Evolutionary conservation across 2,888 invertebrate genomes (phyloP).

Genomic region (Melanargia galathea): DNA sequence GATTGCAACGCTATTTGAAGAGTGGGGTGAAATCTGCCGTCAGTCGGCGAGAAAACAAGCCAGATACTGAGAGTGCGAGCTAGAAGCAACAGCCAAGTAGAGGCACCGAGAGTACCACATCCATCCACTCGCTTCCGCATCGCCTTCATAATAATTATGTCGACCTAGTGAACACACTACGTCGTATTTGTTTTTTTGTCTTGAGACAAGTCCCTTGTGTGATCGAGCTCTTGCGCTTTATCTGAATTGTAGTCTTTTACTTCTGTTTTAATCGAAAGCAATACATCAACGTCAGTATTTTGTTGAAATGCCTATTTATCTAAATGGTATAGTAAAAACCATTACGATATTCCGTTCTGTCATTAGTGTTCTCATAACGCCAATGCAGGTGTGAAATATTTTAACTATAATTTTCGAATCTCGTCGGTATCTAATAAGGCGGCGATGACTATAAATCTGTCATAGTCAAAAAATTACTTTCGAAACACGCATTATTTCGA

Average conservation of each 20-base stretch:
- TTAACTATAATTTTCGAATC: neutral
- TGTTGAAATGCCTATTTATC: slow-evolving; percentile 13
- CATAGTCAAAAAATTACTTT: neutral
- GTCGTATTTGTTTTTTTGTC: neutral
- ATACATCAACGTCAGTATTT: slow-evolving; percentile 11
- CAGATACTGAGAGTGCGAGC: too few species aligned
- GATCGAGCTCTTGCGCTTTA: neutral
- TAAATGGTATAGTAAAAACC: slow-evolving; percentile 17
- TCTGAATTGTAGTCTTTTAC: slow-evolving; percentile 20
- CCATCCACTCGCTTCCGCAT: too few species aligned
- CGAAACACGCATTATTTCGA: neutral
- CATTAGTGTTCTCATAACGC: neutral
- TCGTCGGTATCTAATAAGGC: too few species aligned
- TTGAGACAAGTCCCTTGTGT: neutral
- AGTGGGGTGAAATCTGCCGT: too few species aligned
- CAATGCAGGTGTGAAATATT: neutral
- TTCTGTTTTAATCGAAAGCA: slow-evolving; percentile 16
- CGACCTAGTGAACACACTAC: too few species aligned
- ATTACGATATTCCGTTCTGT: slow-evolving; percentile 18
- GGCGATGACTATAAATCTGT: neutral
- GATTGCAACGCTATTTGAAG: too few species aligned
- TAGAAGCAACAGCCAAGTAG: too few species aligned
- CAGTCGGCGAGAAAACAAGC: too few species aligned
- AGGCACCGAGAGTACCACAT: too few species aligned
- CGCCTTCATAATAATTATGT: too few species aligned